Conservation (phyloP, 2,113 vertebrate genomes). For the Motacilla alba region DNA sequence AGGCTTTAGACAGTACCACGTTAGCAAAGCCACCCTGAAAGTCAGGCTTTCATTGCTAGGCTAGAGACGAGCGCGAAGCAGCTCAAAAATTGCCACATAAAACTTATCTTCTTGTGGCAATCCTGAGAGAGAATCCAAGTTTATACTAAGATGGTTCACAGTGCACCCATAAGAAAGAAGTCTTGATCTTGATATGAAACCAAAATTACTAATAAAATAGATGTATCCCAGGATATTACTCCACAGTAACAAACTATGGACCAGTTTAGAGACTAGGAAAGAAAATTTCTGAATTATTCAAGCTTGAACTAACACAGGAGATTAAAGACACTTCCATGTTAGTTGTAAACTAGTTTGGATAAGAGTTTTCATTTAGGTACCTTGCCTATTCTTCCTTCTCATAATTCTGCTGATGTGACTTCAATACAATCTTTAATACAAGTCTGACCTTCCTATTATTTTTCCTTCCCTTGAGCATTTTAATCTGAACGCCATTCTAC, state of each 20-base stretch:
- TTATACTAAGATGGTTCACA: background rate
- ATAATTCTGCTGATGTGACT: background rate
- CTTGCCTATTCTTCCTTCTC: background rate
- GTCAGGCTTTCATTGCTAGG: background rate
- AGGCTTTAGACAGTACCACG: background rate
- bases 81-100: background rate
- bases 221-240: background rate
- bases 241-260: background rate
- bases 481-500: background rate
- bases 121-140: background rate
- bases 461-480: background rate
- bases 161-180: background rate
- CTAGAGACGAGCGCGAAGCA: rapidly evolving
- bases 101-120: background rate
- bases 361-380: background rate
- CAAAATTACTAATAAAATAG: background rate
- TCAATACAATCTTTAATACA: background rate
- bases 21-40: background rate
- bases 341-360: background rate
- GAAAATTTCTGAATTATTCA: background rate
- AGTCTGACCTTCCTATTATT: background rate
- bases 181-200: background rate
- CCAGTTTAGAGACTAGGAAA: background rate
- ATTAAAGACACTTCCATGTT: background rate
- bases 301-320: background rate